These are phyloP conservation scores for Premnoplex brunnescens DNA, from an alignment of 2,797 vertebrate genomes.

Conservation along the genomic window DNA sequence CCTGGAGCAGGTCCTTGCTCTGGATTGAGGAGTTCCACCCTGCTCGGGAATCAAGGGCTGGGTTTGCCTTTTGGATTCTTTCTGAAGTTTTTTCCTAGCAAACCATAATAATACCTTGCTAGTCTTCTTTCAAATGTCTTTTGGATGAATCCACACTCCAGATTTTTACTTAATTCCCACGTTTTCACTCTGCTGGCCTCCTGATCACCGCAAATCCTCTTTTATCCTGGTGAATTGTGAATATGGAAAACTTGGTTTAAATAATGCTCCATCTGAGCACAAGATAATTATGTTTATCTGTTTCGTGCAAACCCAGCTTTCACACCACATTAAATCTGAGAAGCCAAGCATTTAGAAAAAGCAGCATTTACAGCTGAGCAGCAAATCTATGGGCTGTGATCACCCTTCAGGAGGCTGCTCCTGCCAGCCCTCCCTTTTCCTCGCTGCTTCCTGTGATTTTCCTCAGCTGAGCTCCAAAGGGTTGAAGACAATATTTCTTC, in stretches of 20 bases:
- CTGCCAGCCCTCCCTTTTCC: background rate
- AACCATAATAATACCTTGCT: background rate
- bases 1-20: too few relatives aligned
- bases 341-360: conserved; percentile 20
- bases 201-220: background rate
- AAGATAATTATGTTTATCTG: conserved; percentile 58
- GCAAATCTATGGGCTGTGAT: background rate
- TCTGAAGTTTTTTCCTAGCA: background rate
- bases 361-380: background rate
- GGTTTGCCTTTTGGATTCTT: background rate
- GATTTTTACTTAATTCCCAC: background rate
- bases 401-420: background rate
- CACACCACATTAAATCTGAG: conserved; percentile 22
- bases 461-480: background rate
- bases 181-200: background rate
- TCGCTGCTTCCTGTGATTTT: background rate
- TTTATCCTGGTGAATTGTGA: background rate
- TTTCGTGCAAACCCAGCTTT: conserved; percentile 41
- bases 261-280: background rate
- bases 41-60: background rate
- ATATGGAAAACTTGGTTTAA: conserved; percentile 6
- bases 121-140: background rate
- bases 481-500: background rate
- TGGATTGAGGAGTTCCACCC: background rate
- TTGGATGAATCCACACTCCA: background rate